A percentile compares a stretch with the other conserved stretches of the same genome.
Conservation (phyloP, 2,888 invertebrate genomes). For the Thymelicus lineola region DNA sequence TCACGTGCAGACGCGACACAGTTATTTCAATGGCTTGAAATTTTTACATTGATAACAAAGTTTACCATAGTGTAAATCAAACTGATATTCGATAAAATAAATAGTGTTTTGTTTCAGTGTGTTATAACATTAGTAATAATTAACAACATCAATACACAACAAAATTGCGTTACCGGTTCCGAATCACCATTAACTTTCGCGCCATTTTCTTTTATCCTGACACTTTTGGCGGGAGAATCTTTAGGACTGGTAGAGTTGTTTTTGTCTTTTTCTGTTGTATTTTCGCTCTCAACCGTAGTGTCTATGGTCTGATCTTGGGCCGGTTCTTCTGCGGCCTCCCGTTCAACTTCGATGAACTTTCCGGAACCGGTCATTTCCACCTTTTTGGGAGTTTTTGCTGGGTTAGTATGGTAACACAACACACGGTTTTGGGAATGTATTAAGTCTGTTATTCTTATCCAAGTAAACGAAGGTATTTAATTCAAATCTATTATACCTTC, state of each 20-base stretch:
- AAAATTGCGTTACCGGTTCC: slow-evolving; percentile 51
- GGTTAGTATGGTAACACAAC: slow-evolving; percentile 74
- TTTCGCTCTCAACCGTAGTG: slow-evolving; percentile 44
- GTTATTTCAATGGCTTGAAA: background rate
- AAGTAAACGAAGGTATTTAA: too few species aligned
- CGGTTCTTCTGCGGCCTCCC: slow-evolving; percentile 54
- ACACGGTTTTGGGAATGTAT: slow-evolving; percentile 45
- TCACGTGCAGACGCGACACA: background rate
- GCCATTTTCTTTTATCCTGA: slow-evolving; percentile 78
- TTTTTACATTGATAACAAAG: too few species aligned
- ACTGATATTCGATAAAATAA: too few species aligned
- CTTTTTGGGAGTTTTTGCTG: slow-evolving; percentile 61
- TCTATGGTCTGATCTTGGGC: slow-evolving; percentile 40
- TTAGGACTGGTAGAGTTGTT: slow-evolving; percentile 65
- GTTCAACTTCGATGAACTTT: slow-evolving; percentile 82
- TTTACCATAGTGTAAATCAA: too few species aligned
- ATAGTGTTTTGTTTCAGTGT: background rate
- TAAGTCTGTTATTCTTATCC: slow-evolving; percentile 12
- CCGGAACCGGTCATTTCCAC: slow-evolving; percentile 81
- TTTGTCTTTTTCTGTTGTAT: slow-evolving; percentile 47
- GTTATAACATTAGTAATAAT: slow-evolving; percentile 7
- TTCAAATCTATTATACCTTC: too few species aligned
- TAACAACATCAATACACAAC: slow-evolving; percentile 16
- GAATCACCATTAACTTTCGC: slow-evolving; percentile 65
- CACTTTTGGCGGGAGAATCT: slow-evolving; percentile 74